phyloP scores from a whole-genome alignment of 2,113 vertebrate species.

The Rhinopomastus cyanomelas region DNA sequence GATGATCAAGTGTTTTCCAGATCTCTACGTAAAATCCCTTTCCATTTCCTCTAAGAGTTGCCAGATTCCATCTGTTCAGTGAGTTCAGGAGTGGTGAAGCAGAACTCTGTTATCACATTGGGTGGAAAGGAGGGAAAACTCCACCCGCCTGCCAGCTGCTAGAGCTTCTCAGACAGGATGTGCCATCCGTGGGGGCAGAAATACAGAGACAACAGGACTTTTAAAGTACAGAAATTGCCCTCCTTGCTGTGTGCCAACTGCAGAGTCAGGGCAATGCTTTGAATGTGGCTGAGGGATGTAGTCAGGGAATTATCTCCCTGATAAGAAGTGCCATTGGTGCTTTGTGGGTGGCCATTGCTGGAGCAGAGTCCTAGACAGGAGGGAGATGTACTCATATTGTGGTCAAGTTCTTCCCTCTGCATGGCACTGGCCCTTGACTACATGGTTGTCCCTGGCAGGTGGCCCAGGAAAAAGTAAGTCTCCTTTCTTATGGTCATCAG shows the following conservation, averaged over 20 bases:
- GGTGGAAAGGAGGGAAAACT: background rate
- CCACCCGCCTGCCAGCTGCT: background rate
- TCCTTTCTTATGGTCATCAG: background rate
- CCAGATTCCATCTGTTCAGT: background rate
- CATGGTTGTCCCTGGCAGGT: background rate
- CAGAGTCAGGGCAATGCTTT: background rate
- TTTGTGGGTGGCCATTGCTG: background rate
- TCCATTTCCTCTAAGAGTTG: background rate
- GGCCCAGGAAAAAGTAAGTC: background rate
- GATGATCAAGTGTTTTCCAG: background rate
- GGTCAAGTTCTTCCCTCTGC: background rate
- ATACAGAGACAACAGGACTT: background rate
- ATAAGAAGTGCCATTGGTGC: background rate
- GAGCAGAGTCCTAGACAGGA: background rate
- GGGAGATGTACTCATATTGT: background rate
- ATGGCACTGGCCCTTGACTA: background rate
- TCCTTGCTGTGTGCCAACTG: background rate
- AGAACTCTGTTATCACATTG: rapidly evolving
- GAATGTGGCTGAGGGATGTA: rapidly evolving
- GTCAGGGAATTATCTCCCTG: background rate
- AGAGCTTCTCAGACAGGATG: background rate
- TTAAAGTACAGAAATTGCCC: background rate
- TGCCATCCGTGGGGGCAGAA: background rate
- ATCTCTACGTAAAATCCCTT: background rate
- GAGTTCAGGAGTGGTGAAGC: background rate